Conservation (phyloP, 2,797 vertebrate species). For the Chaetophractus vellerosus region DNA sequence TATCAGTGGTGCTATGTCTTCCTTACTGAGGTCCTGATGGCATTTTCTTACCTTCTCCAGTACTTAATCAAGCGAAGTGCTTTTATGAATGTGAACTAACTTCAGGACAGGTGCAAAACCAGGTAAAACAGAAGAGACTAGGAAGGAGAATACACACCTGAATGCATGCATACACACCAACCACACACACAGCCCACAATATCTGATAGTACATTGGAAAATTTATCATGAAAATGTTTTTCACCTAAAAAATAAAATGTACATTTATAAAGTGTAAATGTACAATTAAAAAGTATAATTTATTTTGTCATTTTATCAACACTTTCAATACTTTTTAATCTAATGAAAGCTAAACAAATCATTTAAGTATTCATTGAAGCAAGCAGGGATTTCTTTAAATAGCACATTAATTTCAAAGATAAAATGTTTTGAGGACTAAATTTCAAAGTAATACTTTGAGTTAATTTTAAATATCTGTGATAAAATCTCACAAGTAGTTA, state of each 20-base stretch:
- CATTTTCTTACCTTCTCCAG: conserved; percentile 64
- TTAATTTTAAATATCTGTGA: conserved; percentile 28
- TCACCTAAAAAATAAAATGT: conserved; percentile 18
- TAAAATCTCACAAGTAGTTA: conserved; percentile 29
- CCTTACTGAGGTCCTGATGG: neutral
- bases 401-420: conserved; percentile 55
- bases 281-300: conserved; percentile 39
- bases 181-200: neutral
- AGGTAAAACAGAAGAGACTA: neutral
- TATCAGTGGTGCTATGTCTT: neutral
- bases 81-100: conserved; percentile 38
- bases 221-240: neutral
- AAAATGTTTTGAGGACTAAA: conserved; percentile 2
- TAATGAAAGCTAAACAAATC: conserved; percentile 41
- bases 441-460: neutral
- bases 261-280: conserved; percentile 4
- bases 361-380: neutral
- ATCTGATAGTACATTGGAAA: neutral
- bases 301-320: conserved; percentile 55
- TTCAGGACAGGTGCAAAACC: conserved; percentile 13
- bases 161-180: neutral
- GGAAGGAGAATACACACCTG: neutral
- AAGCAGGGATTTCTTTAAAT: conserved; percentile 27
- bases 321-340: conserved; percentile 47
- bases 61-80: conserved; percentile 53